phyloP scores from a whole-genome alignment of 2,113 vertebrate genomes.

The Takifugu bimaculatus region DNA sequence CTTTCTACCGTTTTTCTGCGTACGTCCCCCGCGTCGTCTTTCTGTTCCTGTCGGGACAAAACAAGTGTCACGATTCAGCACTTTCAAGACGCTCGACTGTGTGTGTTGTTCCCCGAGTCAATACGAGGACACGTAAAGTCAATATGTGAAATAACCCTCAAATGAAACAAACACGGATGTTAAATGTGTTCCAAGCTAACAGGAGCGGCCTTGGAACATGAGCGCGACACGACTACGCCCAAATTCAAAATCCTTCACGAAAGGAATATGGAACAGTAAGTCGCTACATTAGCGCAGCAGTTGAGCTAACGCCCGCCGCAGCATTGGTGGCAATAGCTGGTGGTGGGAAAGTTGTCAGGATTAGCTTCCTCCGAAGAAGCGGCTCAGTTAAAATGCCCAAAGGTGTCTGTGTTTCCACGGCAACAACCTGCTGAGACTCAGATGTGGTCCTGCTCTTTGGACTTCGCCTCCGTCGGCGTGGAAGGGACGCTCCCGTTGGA shows the following conservation, averaged over 20 bases:
- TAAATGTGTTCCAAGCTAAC: background rate
- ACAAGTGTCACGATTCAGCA: background rate
- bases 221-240: conserved; percentile 1
- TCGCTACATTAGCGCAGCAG: too few relatives aligned
- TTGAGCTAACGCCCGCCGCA: too few relatives aligned
- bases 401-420: background rate
- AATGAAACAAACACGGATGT: conserved; percentile 16
- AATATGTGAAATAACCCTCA: too few relatives aligned
- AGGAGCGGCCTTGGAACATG: background rate
- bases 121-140: too few relatives aligned
- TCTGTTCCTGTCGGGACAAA: conserved; percentile 31
- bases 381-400: too few relatives aligned
- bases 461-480: conserved; percentile 59
- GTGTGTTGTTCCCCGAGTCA: too few relatives aligned
- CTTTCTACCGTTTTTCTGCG: conserved; percentile 36
- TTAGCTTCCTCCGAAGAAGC: too few relatives aligned
- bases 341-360: too few relatives aligned
- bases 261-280: too few relatives aligned
- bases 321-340: too few relatives aligned
- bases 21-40: conserved; percentile 1
- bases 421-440: conserved; percentile 72
- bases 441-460: conserved; percentile 61
- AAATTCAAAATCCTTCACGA: conserved; percentile 16
- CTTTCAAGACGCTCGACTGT: too few relatives aligned
- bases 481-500: conserved; percentile 76